phyloP scores from a whole-genome alignment of 2,797 vertebrate genomes.

The Coregonus suidteri region DNA sequence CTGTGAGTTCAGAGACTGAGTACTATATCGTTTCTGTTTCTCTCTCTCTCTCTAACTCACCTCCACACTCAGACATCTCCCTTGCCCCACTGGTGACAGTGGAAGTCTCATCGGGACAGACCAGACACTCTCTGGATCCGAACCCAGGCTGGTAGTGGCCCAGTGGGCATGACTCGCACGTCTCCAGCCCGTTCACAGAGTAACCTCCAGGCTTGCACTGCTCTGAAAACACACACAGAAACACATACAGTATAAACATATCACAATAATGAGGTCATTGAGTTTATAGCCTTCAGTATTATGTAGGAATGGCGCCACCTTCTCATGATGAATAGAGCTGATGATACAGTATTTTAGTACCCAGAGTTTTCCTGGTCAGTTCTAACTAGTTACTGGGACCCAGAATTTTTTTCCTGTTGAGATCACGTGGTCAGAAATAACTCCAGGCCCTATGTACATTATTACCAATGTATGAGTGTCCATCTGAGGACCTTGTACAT shows the following conservation, averaged over 20 bases:
- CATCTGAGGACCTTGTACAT: neutral
- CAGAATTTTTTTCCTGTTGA: neutral
- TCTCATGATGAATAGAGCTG: neutral
- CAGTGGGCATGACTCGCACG: slow-evolving; percentile 92
- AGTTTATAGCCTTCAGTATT: neutral
- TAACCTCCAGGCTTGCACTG: slow-evolving; percentile 93
- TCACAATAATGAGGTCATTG: too few species aligned
- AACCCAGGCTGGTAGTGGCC: slow-evolving; percentile 86
- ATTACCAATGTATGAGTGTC: neutral
- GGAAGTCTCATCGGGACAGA: slow-evolving; percentile 85
- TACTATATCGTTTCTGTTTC: neutral
- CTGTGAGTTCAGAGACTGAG: too few species aligned
- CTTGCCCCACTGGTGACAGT: slow-evolving; percentile 92
- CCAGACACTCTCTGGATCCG: slow-evolving; percentile 83
- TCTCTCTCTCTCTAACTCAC: slow-evolving; percentile 62
- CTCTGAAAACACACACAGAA: slow-evolving; percentile 69
- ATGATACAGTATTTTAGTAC: neutral
- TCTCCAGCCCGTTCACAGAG: slow-evolving; percentile 91
- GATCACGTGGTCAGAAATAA: neutral
- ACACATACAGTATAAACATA: neutral
- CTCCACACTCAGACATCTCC: slow-evolving; percentile 90
- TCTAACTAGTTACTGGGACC: neutral
- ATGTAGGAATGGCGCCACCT: neutral
- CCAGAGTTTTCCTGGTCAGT: too few species aligned
- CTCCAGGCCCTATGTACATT: neutral